phyloP scores from a whole-genome alignment of 2,113 vertebrate genomes.

The Cyprinodon tularosa region DNA sequence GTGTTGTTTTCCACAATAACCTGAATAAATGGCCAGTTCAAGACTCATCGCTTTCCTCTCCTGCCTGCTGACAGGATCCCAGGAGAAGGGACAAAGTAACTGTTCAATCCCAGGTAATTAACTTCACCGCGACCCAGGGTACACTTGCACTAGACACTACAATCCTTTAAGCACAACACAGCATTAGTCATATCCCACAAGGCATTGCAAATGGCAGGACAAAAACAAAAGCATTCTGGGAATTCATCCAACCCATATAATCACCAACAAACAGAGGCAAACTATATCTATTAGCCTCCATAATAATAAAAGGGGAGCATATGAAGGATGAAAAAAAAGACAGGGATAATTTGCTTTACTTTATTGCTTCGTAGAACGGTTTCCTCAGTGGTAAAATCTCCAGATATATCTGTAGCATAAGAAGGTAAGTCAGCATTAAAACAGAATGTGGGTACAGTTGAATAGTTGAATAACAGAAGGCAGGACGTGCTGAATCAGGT shows the following conservation, averaged over 20 bases:
- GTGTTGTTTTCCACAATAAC: slow-evolving; percentile 49
- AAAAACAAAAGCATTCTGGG: slow-evolving; percentile 50
- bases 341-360: slow-evolving; percentile 13
- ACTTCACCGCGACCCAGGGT: slow-evolving; percentile 71
- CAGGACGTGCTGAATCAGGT: slow-evolving; percentile 53
- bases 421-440: slow-evolving; percentile 34
- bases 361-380: slow-evolving; percentile 3
- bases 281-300: slow-evolving; percentile 36
- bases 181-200: slow-evolving; percentile 73
- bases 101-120: slow-evolving; percentile 79
- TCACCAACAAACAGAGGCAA: slow-evolving; percentile 33
- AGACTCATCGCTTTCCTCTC: slow-evolving; percentile 56
- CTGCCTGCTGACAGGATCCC: slow-evolving; percentile 55
- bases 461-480: slow-evolving; percentile 22
- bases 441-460: slow-evolving; percentile 37
- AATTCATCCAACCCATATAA: slow-evolving; percentile 47
- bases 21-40: slow-evolving; percentile 63
- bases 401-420: neutral
- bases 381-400: slow-evolving; percentile 27
- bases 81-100: slow-evolving; percentile 62
- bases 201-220: slow-evolving; percentile 62
- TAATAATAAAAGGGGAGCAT: slow-evolving; percentile 15
- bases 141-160: slow-evolving; percentile 64
- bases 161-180: slow-evolving; percentile 76
- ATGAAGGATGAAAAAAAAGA: slow-evolving; percentile 1